These are phyloP conservation scores for Oxyteleia sp. DNA, from an alignment of 2,888 invertebrate species.

Conservation along the genomic window DNA sequence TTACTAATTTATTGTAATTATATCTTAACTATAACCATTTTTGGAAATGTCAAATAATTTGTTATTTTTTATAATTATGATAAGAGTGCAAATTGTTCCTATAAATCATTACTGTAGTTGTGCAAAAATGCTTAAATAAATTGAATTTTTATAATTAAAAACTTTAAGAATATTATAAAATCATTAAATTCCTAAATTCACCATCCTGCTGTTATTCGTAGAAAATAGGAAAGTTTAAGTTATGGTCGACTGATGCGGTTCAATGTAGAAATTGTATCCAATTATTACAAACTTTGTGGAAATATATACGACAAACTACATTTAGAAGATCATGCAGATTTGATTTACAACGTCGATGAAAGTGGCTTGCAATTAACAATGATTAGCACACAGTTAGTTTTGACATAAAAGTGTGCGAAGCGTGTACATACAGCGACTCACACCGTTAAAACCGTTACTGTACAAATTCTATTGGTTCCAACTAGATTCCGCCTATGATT, in stretches of 20 bases:
- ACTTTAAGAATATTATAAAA: too few relatives aligned
- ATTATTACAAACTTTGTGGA: not conserved
- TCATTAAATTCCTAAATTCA: not conserved
- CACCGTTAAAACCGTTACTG: not conserved
- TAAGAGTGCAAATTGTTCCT: too few relatives aligned
- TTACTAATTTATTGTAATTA: too few relatives aligned
- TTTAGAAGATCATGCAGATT: not conserved
- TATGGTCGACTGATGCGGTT: slow-evolving; percentile 3
- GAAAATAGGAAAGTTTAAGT: not conserved
- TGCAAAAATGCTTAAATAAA: too few relatives aligned
- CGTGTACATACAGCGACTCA: slow-evolving; percentile 4
- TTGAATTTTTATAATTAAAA: too few relatives aligned
- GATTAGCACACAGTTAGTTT: not conserved
- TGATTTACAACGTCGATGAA: slow-evolving; percentile 8
- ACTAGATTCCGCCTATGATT: slow-evolving; percentile 1
- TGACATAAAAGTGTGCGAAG: not conserved
- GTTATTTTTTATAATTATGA: not conserved
- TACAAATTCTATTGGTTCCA: slow-evolving; percentile 1
- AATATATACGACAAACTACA: not conserved
- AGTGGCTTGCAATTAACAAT: slow-evolving; percentile 4
- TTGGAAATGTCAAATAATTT: not conserved
- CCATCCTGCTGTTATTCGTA: not conserved
- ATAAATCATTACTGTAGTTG: too few relatives aligned
- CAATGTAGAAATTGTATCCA: not conserved
- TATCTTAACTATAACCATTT: too few relatives aligned